Evolutionary conservation across 1,140 invertebrate species (phyloP).

Genomic region (Listronotus oregonensis): DNA sequence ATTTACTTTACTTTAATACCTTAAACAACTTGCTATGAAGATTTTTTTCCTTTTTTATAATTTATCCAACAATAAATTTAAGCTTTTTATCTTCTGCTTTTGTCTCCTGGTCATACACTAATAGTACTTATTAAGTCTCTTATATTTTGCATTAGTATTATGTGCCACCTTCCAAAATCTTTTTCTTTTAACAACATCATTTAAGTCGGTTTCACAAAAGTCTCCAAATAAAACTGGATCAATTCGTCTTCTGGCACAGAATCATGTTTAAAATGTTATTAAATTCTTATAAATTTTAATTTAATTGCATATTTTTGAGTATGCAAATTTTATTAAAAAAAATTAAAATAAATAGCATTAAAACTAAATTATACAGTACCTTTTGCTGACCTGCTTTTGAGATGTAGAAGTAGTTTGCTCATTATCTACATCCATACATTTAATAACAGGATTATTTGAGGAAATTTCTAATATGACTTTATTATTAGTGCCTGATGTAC

Average conservation of each 20-base stretch:
- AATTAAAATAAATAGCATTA: background rate
- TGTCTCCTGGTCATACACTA: too few relatives aligned
- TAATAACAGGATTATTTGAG: background rate
- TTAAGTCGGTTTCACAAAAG: too few relatives aligned
- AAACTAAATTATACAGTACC: background rate
- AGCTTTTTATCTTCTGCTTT: too few relatives aligned
- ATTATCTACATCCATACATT: background rate
- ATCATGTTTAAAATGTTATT: background rate
- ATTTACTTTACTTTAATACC: too few relatives aligned
- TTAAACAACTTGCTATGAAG: too few relatives aligned
- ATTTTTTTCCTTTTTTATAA: too few relatives aligned
- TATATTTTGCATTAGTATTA: too few relatives aligned
- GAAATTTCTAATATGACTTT: background rate
- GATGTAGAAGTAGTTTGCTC: background rate
- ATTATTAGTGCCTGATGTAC: background rate
- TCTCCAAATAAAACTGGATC: too few relatives aligned
- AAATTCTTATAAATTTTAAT: background rate
- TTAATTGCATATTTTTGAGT: background rate
- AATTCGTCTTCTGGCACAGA: background rate
- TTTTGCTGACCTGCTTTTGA: background rate
- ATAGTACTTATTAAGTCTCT: too few relatives aligned
- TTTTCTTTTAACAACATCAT: too few relatives aligned
- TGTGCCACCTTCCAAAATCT: too few relatives aligned
- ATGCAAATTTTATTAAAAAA: background rate
- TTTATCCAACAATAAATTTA: too few relatives aligned